Percentiles rank a stretch among this genome's conserved stretches.
Conservation (phyloP, 2,888 invertebrate species). For the Cantharis lateralis region DNA sequence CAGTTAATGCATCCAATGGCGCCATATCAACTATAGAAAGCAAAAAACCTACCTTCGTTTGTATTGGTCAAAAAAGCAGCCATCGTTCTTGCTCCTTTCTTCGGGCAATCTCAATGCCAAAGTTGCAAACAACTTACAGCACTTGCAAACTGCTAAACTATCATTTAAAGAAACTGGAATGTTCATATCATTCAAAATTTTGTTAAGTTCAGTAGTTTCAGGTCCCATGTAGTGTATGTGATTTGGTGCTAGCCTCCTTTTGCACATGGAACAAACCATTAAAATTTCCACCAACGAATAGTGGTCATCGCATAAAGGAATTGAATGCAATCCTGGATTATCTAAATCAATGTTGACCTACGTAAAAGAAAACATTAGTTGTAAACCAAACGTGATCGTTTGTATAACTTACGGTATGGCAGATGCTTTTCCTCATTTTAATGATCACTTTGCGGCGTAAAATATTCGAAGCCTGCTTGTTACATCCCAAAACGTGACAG, state of each 20-base stretch:
- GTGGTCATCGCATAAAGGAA: constrained; percentile 73
- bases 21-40: neutral
- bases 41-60: constrained; percentile 61
- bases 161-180: constrained; percentile 71
- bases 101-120: constrained; percentile 69
- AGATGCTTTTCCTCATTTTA: constrained; percentile 71
- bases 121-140: constrained; percentile 79
- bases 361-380: constrained; percentile 13
- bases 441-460: constrained; percentile 74
- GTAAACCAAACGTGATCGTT: neutral
- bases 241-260: constrained; percentile 74
- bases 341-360: constrained; percentile 65
- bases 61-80: constrained; percentile 64
- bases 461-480: constrained; percentile 64
- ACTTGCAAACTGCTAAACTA: constrained; percentile 79
- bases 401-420: constrained; percentile 60
- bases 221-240: constrained; percentile 74
- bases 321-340: constrained; percentile 68
- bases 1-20: too few species aligned
- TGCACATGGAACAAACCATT: constrained; percentile 78
- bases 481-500: constrained; percentile 71
- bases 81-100: constrained; percentile 55
- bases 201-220: constrained; percentile 60
- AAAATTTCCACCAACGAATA: constrained; percentile 73
- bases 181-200: constrained; percentile 62